Base-by-base conservation (phyloP, 2,797 vertebrate genomes). In the Myoxocephalus aenaeus region DNA sequence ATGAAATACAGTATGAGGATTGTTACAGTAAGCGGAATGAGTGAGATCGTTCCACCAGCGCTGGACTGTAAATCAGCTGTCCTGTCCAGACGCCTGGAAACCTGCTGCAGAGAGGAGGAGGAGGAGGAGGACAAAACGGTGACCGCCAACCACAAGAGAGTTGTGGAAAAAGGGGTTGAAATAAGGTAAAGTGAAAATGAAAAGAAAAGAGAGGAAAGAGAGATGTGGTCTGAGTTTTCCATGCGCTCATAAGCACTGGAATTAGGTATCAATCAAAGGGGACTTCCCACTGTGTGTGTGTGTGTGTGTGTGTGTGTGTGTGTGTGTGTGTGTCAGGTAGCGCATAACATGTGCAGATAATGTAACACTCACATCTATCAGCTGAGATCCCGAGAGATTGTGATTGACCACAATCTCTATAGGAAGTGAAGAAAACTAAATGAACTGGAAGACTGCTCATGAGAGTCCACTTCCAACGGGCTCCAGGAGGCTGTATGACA, bases 121-220 rank as follows among this genome's bases (percentile, higher is more conserved):
- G 57, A 36, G 58, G n/a, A 42, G 51, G 53, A 54, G 34, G 1
- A 7, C 48, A 20, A 67, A 11, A 54, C 5, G 1, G 32, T 5
- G 61, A 29, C 53, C 3, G 40, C 69, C 73, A 64, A 65, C 18
- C 34, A 61, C 73, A 70, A 77, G 51, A 65, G 42, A 10, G 65
- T 74, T 2, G 40, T 73, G 77, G 70, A 57, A 75, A 74, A 65
- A 36, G 46, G 36, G 48, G 64, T 74, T 87, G 62, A 58, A 79
- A 75, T 85, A 54, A 80, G 69, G 76, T 75, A 20, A 88, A 32
- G 80, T 83, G 80, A 84, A 83, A 81, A 59, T 34, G 56, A 80
- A 38, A n/a, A 61, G 36, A 53, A 65, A 27, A 61, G 54, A 67
- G 34, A 13, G 34, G 44, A 68, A 68, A 48, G n/a, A 62, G 50